These are phyloP conservation scores for Caenorhabditis sinica DNA, from an alignment of 2,888 invertebrate species.

Conservation along the genomic window DNA sequence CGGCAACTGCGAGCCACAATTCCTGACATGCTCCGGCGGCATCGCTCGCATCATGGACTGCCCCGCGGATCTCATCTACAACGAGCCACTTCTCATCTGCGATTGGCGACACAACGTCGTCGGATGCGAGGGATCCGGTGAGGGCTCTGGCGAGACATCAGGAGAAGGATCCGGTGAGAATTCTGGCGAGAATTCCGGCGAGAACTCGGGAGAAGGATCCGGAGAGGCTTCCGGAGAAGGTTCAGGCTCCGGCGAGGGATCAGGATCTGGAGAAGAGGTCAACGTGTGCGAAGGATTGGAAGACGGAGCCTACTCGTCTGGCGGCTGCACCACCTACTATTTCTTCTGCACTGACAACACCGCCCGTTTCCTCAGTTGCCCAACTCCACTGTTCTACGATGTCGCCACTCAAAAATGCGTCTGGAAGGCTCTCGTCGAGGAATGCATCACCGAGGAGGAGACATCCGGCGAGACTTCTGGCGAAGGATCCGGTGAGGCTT, in stretches of 20 bases:
- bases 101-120: slow-evolving; percentile 57
- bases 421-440: slow-evolving; percentile 49
- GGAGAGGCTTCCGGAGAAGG: slow-evolving; percentile 48
- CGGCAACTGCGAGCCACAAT: slow-evolving; percentile 57
- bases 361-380: slow-evolving; percentile 56
- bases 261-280: slow-evolving; percentile 20
- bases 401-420: slow-evolving; percentile 41
- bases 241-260: slow-evolving; percentile 44
- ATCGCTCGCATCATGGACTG: slow-evolving; percentile 66
- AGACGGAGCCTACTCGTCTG: slow-evolving; percentile 55
- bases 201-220: slow-evolving; percentile 45
- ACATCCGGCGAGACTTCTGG: slow-evolving; percentile 46
- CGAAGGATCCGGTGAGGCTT: slow-evolving; percentile 41
- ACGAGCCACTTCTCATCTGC: slow-evolving; percentile 49
- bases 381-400: slow-evolving; percentile 64
- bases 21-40: slow-evolving; percentile 63
- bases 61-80: slow-evolving; percentile 60
- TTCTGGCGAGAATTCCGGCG: slow-evolving; percentile 38
- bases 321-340: slow-evolving; percentile 59
- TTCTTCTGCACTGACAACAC: slow-evolving; percentile 53
- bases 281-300: slow-evolving; percentile 39
- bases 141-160: slow-evolving; percentile 49
- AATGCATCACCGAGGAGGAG: slow-evolving; percentile 45
- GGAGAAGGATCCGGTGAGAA: slow-evolving; percentile 55
- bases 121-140: slow-evolving; percentile 54